phyloP scores from a whole-genome alignment of 2,113 vertebrate species.

The Catharus bicknelli region DNA sequence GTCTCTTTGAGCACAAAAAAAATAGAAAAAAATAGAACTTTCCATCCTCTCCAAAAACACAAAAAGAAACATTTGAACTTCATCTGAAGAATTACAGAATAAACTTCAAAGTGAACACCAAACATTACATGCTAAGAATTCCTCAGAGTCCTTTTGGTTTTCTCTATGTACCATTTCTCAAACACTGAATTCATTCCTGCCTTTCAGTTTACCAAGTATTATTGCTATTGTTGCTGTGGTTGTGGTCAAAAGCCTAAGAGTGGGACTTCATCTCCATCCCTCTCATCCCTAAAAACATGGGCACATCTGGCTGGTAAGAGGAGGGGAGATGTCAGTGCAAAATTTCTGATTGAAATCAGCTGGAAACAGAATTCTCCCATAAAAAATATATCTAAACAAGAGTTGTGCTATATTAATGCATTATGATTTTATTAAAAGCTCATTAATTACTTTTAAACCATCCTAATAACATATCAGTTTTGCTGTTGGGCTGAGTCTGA shows the following conservation, averaged over 20 bases:
- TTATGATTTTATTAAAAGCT: not conserved
- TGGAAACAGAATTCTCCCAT: accelerated
- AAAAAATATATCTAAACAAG: not conserved
- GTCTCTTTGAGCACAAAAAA: not conserved
- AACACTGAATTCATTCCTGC: not conserved
- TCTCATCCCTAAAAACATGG: not conserved
- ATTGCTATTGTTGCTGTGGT: not conserved
- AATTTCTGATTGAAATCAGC: not conserved
- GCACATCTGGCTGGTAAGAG: not conserved
- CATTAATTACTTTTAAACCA: not conserved
- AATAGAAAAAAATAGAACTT: not conserved
- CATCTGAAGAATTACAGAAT: not conserved
- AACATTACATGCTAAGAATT: not conserved
- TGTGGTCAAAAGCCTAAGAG: not conserved
- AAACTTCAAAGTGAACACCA: not conserved
- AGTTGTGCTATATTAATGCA: not conserved
- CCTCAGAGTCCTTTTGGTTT: not conserved
- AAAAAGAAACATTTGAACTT: not conserved
- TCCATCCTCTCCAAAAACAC: not conserved
- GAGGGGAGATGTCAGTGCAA: not conserved
- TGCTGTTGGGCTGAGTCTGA: not conserved
- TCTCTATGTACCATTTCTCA: not conserved
- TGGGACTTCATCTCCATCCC: not conserved
- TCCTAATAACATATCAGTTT: not conserved
- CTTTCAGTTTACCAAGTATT: not conserved